Percentiles rank a stretch among this genome's conserved stretches.
These are phyloP conservation scores for Pocillopora meandrina DNA, from an alignment of 92 coral and sea anemone species.

Conservation along the genomic window DNA sequence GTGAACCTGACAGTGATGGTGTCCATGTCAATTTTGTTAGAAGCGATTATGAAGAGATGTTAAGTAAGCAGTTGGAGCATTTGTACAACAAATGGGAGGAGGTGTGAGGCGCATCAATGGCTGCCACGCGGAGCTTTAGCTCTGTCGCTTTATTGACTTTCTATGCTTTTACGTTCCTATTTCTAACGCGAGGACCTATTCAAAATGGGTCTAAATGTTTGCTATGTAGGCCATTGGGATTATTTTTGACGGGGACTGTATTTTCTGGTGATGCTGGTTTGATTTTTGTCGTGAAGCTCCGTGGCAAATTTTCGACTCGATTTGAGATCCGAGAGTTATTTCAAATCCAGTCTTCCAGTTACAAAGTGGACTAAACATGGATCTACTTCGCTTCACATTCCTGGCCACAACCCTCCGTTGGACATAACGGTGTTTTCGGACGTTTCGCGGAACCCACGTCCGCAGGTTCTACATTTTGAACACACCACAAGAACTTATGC, in stretches of 20 bases:
- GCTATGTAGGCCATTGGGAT: too few species aligned
- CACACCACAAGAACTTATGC: background rate
- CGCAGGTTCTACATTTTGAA: background rate
- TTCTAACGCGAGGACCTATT: too few species aligned
- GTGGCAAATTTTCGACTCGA: background rate
- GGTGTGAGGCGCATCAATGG: too few species aligned
- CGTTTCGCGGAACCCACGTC: background rate
- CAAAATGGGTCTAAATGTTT: too few species aligned
- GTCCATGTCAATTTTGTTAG: background rate
- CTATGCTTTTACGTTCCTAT: too few species aligned
- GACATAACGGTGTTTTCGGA: background rate
- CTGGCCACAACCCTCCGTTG: too few species aligned
- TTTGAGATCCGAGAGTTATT: background rate
- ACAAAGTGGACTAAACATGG: background rate
- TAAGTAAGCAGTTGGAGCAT: conserved; percentile 35
- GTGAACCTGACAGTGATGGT: conserved; percentile 16
- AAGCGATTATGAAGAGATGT: conserved; percentile 30
- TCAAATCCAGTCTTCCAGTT: background rate
- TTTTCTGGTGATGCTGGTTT: background rate
- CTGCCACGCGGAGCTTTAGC: too few species aligned
- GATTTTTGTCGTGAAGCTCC: background rate
- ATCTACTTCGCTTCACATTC: background rate
- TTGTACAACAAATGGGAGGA: too few species aligned
- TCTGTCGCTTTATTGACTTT: too few species aligned
- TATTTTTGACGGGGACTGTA: background rate